Conservation (phyloP, 2,113 vertebrate species). For the Chaenocephalus aceratus region DNA sequence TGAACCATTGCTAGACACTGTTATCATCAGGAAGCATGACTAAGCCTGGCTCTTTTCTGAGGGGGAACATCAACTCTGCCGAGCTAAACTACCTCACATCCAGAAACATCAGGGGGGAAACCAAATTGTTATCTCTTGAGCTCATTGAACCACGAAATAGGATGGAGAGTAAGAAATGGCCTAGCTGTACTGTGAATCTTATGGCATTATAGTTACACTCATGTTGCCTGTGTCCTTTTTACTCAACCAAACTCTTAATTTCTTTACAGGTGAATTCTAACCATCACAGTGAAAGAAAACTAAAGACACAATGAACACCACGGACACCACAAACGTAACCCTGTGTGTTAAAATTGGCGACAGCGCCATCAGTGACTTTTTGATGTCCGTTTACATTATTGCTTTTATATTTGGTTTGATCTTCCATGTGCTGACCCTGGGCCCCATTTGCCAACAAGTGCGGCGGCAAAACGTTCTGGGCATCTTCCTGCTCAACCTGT, state of each 20-base stretch:
- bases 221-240: neutral
- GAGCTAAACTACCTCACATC: conserved; percentile 2
- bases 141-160: conserved; percentile 35
- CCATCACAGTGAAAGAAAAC: neutral
- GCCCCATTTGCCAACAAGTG: conserved; percentile 83
- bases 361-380: conserved; percentile 60
- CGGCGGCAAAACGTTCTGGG: conserved; percentile 79
- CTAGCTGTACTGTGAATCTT: neutral
- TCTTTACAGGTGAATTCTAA: conserved; percentile 46
- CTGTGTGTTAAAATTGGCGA: conserved; percentile 61
- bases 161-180: conserved; percentile 13
- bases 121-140: conserved; percentile 6
- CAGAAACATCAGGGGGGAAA: neutral
- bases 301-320: conserved; percentile 43
- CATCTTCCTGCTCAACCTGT: conserved; percentile 83
- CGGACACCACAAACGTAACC: neutral
- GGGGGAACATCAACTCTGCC: neutral
- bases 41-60: conserved; percentile 7
- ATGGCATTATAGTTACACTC: neutral
- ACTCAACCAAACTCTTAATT: neutral
- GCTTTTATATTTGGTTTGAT: conserved; percentile 80
- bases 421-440: conserved; percentile 79
- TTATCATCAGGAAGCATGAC: conserved; percentile 27
- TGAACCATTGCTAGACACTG: neutral
- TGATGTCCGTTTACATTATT: conserved; percentile 82